Percentiles rank a stretch among this genome's conserved stretches.
Evolutionary conservation across 1,140 invertebrate genomes (phyloP).

Genomic region (Eueides isabella): DNA sequence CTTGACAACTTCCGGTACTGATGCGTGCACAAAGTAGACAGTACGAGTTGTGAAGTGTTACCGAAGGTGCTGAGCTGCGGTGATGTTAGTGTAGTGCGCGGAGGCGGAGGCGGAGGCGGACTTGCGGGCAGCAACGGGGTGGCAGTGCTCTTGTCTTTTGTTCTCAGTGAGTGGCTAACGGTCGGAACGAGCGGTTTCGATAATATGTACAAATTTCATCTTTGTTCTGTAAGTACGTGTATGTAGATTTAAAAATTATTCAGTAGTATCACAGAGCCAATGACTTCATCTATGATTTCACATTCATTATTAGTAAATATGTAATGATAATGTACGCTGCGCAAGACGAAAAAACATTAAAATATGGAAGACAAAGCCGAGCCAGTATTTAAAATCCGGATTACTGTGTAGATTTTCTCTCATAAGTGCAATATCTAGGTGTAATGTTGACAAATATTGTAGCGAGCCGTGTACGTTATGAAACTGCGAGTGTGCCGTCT

Average conservation of each 20-base stretch:
- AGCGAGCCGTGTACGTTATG: conserved; percentile 48
- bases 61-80: conserved; percentile 66
- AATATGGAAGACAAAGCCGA: conserved; percentile 73
- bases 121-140: conserved; percentile 45
- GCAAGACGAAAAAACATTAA: conserved; percentile 53
- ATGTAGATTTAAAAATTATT: conserved; percentile 46
- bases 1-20: conserved; percentile 65
- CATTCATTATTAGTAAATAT: conserved; percentile 55
- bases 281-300: conserved; percentile 54
- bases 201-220: conserved; percentile 56
- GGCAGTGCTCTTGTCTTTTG: conserved; percentile 46
- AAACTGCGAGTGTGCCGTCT: conserved; percentile 40
- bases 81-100: conserved; percentile 48
- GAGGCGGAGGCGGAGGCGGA: conserved; percentile 39
- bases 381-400: conserved; percentile 80
- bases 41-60: conserved; percentile 63
- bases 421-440: conserved; percentile 78
- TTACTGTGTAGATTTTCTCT: conserved; percentile 74
- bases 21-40: conserved; percentile 27
- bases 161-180: conserved; percentile 44
- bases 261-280: conserved; percentile 50
- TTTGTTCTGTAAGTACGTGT: conserved; percentile 43
- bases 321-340: conserved; percentile 52
- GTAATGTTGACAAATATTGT: conserved; percentile 66
- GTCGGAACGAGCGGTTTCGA: conserved; percentile 47